Conservation (phyloP, 1,140 invertebrate genomes). For the Reticulitermes speratus region DNA sequence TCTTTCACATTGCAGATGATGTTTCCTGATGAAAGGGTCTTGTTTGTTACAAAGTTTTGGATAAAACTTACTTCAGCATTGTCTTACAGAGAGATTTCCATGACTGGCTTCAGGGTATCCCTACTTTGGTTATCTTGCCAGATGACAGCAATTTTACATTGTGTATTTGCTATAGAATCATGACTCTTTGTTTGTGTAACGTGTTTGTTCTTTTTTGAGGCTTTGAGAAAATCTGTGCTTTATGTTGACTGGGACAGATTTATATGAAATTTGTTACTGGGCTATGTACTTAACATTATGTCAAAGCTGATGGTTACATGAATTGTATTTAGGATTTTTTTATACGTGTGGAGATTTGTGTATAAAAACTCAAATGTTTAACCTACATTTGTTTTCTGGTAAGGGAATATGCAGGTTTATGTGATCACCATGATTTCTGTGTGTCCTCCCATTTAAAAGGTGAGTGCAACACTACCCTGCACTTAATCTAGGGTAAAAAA, state of each 20-base stretch:
- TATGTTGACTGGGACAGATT: conserved; percentile 1
- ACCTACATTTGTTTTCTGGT: too few species aligned
- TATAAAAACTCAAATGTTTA: too few species aligned
- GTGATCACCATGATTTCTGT: too few species aligned
- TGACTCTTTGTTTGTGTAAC: background rate
- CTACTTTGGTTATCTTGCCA: background rate
- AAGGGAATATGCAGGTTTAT: too few species aligned
- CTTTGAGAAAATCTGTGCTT: background rate
- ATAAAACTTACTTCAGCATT: background rate
- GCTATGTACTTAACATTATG: background rate
- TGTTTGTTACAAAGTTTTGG: background rate
- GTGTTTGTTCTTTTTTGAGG: background rate
- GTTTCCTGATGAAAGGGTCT: too few species aligned
- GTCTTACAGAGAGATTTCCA: conserved; percentile 9
- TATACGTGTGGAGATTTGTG: too few species aligned
- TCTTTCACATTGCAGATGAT: too few species aligned
- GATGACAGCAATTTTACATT: background rate
- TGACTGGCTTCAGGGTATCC: conserved; percentile 1
- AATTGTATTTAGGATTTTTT: too few species aligned
- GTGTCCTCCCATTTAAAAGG: too few species aligned
- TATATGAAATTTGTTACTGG: background rate
- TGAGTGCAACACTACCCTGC: too few species aligned
- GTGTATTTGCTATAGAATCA: background rate
- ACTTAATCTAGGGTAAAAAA: too few species aligned
- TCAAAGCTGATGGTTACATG: background rate